These are phyloP conservation scores for Catharus bicknelli DNA, from an alignment of 2,113 vertebrate genomes.

Conservation along the genomic window DNA sequence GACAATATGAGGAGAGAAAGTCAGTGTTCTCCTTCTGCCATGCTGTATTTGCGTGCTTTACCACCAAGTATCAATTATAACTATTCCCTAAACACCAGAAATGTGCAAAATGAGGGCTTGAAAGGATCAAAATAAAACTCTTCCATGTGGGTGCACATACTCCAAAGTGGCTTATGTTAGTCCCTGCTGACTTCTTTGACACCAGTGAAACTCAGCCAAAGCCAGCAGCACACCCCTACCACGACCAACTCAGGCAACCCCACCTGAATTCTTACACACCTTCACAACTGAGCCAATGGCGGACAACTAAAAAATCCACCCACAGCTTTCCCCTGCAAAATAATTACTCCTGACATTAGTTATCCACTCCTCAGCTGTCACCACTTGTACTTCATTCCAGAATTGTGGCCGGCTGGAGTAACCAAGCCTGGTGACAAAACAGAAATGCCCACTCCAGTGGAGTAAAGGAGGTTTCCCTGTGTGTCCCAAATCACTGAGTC, in stretches of 20 bases:
- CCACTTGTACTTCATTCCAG: not conserved
- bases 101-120: accelerated
- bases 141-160: not conserved
- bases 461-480: not conserved
- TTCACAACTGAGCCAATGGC: not conserved
- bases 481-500: not conserved
- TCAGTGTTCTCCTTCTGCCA: not conserved
- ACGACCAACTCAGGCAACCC: not conserved
- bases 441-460: not conserved
- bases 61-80: not conserved
- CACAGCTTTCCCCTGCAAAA: not conserved
- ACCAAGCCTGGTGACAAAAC: not conserved
- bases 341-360: not conserved
- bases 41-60: not conserved
- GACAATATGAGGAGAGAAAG: not conserved
- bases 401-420: not conserved
- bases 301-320: not conserved
- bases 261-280: not conserved
- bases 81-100: not conserved
- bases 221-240: not conserved
- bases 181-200: not conserved
- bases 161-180: not conserved
- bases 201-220: not conserved
- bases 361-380: not conserved
- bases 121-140: not conserved